These are phyloP conservation scores for Bujurquina vittata DNA, from an alignment of 2,113 vertebrate genomes.

Conservation along the genomic window DNA sequence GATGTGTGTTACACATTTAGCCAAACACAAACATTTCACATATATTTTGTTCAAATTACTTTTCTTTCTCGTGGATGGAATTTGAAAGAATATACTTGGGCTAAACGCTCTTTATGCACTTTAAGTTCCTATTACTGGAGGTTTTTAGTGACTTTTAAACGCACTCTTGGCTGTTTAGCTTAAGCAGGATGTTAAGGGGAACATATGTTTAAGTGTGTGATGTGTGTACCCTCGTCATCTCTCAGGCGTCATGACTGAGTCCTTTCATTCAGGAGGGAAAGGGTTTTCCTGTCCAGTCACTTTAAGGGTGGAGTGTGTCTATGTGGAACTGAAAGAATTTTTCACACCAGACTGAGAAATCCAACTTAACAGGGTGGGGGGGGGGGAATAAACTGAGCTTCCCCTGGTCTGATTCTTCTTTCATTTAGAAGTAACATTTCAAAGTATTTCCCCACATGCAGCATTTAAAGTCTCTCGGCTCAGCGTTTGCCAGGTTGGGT, in stretches of 20 bases:
- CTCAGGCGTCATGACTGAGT: constrained; percentile 66
- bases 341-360: constrained; percentile 26
- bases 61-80: neutral
- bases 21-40: neutral
- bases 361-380: neutral
- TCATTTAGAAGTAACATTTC: neutral
- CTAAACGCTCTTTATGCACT: neutral
- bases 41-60: neutral
- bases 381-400: neutral
- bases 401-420: neutral
- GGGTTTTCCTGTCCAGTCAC: constrained; percentile 77
- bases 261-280: constrained; percentile 78
- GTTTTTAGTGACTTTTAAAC: neutral
- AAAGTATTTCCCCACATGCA: neutral
- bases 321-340: constrained; percentile 1
- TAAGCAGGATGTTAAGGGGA: neutral
- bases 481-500: neutral
- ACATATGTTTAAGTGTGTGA: neutral
- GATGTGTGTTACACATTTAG: neutral
- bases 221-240: constrained; percentile 59
- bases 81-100: neutral
- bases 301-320: constrained; percentile 66
- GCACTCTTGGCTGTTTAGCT: neutral
- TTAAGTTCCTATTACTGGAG: neutral
- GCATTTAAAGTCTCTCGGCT: neutral